Conservation (phyloP, 2,113 vertebrate species). For the Tragelaphus scriptus region DNA sequence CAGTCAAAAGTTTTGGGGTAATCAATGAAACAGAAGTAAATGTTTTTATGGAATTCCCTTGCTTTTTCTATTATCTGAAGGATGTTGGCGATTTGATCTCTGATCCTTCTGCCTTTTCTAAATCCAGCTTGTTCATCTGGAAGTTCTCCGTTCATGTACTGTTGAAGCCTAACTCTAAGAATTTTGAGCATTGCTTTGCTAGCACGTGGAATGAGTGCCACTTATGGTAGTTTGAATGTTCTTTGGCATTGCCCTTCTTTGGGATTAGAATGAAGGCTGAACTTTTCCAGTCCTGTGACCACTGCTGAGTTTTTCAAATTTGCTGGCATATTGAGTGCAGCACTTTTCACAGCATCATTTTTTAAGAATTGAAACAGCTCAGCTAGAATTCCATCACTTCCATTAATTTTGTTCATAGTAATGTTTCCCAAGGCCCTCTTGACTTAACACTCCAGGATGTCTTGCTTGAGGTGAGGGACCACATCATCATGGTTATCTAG, state of each 20-base stretch:
- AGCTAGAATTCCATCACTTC: neutral
- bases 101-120: neutral
- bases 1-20: neutral
- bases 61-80: neutral
- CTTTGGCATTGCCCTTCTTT: neutral
- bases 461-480: neutral
- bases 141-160: accelerated
- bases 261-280: neutral
- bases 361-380: neutral
- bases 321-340: neutral
- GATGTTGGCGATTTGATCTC: neutral
- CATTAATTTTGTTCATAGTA: neutral
- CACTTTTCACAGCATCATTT: neutral
- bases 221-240: neutral
- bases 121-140: neutral
- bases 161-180: neutral
- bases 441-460: neutral
- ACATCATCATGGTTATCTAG: neutral
- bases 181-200: neutral
- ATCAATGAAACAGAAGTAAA: neutral
- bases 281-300: neutral
- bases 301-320: neutral
- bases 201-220: neutral
- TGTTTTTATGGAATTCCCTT: neutral
- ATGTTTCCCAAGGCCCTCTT: neutral